Conservation (phyloP, 2,113 vertebrate genomes). For the Piaya cayana region DNA sequence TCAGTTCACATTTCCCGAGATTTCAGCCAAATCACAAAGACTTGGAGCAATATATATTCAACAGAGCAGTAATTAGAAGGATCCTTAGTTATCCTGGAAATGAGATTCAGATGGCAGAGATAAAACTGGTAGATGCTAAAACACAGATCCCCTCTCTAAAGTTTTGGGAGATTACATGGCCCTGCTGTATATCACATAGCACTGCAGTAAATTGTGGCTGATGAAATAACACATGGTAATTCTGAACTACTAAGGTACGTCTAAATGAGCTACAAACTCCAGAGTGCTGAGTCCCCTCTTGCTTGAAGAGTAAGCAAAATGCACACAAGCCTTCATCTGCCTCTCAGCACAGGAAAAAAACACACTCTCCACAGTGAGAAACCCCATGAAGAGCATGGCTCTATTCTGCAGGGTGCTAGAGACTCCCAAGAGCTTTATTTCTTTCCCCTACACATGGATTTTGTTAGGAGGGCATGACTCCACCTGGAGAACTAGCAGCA, state of each 20-base stretch:
- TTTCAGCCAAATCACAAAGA: constrained; percentile 24
- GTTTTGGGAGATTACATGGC: constrained; percentile 70
- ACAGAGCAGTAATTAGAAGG: constrained; percentile 63
- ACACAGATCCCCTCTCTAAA: constrained; percentile 65
- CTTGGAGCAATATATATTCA: constrained; percentile 31
- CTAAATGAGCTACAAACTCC: constrained; percentile 61
- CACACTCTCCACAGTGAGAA: not conserved
- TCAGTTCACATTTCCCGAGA: constrained; percentile 21
- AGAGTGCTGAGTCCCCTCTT: constrained; percentile 21
- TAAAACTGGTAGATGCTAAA: constrained; percentile 73
- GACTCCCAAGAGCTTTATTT: not conserved
- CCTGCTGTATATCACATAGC: constrained; percentile 80
- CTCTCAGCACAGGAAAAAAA: not conserved
- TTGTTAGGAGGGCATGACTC: not conserved
- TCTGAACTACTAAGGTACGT: constrained; percentile 66
- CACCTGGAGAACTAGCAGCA: not conserved
- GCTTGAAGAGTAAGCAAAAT: constrained; percentile 23
- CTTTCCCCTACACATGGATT: not conserved
- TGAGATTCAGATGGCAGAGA: constrained; percentile 75
- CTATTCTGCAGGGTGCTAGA: not conserved
- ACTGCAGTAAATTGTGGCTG: constrained; percentile 76
- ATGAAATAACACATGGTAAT: constrained; percentile 68
- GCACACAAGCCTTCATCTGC: not conserved
- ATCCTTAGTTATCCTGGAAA: constrained; percentile 69
- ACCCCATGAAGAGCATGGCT: not conserved